Evolutionary conservation across 2,888 invertebrate genomes (phyloP), one percentile per base, ranked within the genome.

Genomic region (Tridacna gigas): DNA sequence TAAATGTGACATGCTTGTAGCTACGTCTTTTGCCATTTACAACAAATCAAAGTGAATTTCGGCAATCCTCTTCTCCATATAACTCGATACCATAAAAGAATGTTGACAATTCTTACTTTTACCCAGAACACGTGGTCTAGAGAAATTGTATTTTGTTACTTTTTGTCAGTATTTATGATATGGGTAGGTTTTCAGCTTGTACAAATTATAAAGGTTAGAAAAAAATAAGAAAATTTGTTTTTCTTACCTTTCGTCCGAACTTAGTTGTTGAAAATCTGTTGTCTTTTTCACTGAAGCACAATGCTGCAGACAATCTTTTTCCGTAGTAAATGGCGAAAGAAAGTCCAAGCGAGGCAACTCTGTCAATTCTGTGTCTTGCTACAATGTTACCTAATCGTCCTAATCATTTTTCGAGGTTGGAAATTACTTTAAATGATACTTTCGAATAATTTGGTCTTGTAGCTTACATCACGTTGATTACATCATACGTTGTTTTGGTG

Each of bases 401-500:
- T 9, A 56, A 56, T n/a, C 56, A 56, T 56, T 56, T 56, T 56
- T 56, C 4, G 56, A n/a, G n/a, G 4, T 9, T 56, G n/a, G 56
- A 56, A 56, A 56, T 56, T 18, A 56, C 3, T 56, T 9, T 56
- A 20, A 56, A n/a, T n/a, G 56, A 56, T n/a, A 56, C 56, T 56
- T 56, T 56, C n/a, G 9, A 56, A 56, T 20, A 56, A 2, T n/a
- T 56, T 56, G 56, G 56, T 9, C 56, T 56, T n/a, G 56, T 56
- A 56, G 56, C 56, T 56, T 56, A 56, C 56, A 56, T 56, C 56
- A 56, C 56, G 56, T 56, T 20, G 56, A 56, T 56, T 56, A n/a
- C 56, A 56, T 56, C n/a, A 20, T 20, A 56, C 56, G 9, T 56
- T 18, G n/a, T n/a, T n/a, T n/a, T n/a, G n/a, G n/a, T n/a, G n/a